Evolutionary conservation across 2,888 invertebrate genomes (phyloP), one percentile per base, ranked within the genome.

Genomic region (Uropetala carovei): DNA sequence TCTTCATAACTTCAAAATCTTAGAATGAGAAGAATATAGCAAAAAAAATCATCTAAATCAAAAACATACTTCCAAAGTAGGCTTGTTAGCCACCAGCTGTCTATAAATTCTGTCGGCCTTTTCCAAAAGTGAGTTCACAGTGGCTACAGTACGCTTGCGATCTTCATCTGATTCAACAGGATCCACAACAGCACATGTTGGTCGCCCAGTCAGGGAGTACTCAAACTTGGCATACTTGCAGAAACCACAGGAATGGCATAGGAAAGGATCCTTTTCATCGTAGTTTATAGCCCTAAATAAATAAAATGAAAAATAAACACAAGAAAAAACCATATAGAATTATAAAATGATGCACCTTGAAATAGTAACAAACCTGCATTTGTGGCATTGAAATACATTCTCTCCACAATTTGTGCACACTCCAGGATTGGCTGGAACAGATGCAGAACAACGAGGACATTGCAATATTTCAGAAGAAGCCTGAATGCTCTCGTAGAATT

Each of bases 221-320:
- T 99, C 99, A 95, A 99, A 99, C 95, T 99, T 99, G 64, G 99
- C 99, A 95, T 99, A 99, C 95, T 99, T 99, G 96, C 99, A 99
- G 96, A 99, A 99, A 0, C 99, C 99, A 95, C 99, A 99, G 8
- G 99, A 98, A 95, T 99, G 99, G 94, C 99, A 99, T 56, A 99
- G 96, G 96, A 99, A 99, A 0, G 99, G 99, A 95, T 99, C 99
- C 95, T 99, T 99, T 95, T 99, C 99, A 95, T 99, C 99, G 95
- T 99, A 99, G 95, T 99, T 99, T 94, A 99, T 99, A 0, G 99
- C 99, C 56, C 99, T 97, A 2, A 94, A 94, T 93, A 82, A 93
- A 89, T 93, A 57, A 30, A 43, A 92, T 27, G 56, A 57, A 22
- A 16, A 86, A 10, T 18, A 16, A 60, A 22, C 3, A 57, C 43